Base-by-base conservation (phyloP, 2,797 vertebrate genomes). In the Cryptoblepharus egeriae region DNA sequence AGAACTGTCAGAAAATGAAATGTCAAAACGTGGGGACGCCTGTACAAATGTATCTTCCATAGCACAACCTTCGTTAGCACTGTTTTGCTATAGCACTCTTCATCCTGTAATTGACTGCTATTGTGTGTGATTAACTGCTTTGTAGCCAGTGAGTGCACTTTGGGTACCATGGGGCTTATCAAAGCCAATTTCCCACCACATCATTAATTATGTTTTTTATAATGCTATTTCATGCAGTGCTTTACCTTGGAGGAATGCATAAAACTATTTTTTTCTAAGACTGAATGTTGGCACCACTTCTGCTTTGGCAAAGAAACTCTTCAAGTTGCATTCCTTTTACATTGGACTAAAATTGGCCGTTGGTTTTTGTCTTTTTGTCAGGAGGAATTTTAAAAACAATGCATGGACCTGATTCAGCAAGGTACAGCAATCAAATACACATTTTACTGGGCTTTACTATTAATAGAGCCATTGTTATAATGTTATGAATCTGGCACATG, bases 311-410 rank as follows among this genome's bases (percentile, higher is more conserved):
- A 8, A 16, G 12, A 77, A 78, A 88, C 80, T 84, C 65, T 61
- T 5, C 61, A 82, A 74, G 8, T 45, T 74, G n/a, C 37, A 65
- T 70, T 86, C 82, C 26, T 77, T 6, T 52, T 82, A 61, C 9
- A 57, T 78, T 70, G 71, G 75, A 86, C 52, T 35, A 20, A 68
- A 85, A 64, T 71, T 76, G 45, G 57, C 55, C 65, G 81, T 65
- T 68, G 24, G 32, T 68, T 28, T 91, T 90, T n/a, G n/a, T n/a
- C n/a, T 65, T 55, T 60, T 75, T 82, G 84, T 86, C 77, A 87
- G 49, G 26, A 71, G 55, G 12, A 74, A 79, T 74, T 64, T 84
- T 68, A 58, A 26, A 84, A 79, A 84, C 82, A 84, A 84, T 70
- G 39, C 55, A 61, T 37, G 76, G 75, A 84, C 75, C 72, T 83